Conservation (phyloP, 2,888 invertebrate genomes). For the Polyommatus icarus region DNA sequence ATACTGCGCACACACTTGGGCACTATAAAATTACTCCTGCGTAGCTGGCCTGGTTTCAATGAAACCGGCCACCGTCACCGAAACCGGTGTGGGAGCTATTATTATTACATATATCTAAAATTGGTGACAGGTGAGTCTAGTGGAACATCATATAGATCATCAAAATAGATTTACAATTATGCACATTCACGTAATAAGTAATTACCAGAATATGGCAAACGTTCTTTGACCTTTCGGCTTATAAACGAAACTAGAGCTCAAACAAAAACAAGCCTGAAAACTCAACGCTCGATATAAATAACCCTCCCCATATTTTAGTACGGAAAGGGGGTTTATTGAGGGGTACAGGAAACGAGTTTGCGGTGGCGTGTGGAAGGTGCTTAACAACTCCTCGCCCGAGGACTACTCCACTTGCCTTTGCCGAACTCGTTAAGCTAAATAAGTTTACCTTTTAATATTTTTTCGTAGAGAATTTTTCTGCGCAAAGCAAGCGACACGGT, state of each 20-base stretch:
- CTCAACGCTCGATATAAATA: neutral
- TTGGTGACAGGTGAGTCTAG: no score
- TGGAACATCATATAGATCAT: no score
- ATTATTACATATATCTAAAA: no score
- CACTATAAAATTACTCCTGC: no score
- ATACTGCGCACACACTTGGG: no score
- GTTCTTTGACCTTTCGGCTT: neutral
- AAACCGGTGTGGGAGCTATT: no score
- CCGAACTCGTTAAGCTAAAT: conserved; percentile 6
- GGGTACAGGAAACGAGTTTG: conserved; percentile 11
- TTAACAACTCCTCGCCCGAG: neutral
- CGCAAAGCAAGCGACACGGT: neutral
- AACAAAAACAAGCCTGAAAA: neutral
- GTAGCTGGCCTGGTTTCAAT: no score
- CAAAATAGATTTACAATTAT: no score
- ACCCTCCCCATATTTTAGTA: neutral
- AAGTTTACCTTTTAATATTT: neutral
- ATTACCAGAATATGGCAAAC: neutral
- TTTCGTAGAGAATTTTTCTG: neutral
- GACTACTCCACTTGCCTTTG: conserved; percentile 13
- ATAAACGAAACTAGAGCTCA: neutral
- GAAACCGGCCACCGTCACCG: no score
- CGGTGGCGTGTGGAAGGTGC: neutral
- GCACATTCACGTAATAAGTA: neutral
- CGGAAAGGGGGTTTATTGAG: neutral